Base-by-base conservation (phyloP, 2,797 vertebrate species). In the Serranus cabrilla region DNA sequence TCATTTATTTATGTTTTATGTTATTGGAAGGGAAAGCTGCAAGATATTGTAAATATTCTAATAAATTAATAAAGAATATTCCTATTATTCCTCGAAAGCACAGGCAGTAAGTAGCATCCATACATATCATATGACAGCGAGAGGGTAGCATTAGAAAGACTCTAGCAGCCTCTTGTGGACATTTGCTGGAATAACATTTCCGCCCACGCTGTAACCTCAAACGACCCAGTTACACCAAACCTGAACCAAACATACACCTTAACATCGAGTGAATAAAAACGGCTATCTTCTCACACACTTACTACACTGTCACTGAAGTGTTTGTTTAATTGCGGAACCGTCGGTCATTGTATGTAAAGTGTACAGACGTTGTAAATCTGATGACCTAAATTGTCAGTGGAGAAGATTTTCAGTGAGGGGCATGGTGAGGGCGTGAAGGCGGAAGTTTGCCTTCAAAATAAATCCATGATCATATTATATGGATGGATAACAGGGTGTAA, bases 91-190 rank as follows among this genome's bases (percentile, higher is more conserved):
- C 64, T 67, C 40, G 18, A 55, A 25, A 55, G 54, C 52, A 68
- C 27, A 40, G 8, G 34, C 18, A 20, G 34, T 34, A 34, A 34
- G 17, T 34, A 46, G 11, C 23, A 40, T 23, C 25, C 34, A 8
- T 46, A 13, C 8, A 16, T 18, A 17, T 16, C 14, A 20, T 23
- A 9, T 37, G 10, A 45, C 23, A 12, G 5, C 14, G 18, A 20
- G 25, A 18, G 3, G 13, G 37, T 7, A n/a, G 7, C 6, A 23
- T 40, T 18, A 43, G 7, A 31, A 39, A 39, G 2, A 18, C 2
- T 61, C 5, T 31, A 5, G 37, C 70, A 2, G 61, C 78, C n/a
- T 67, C 85, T 52, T 45, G 82, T 76, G 87, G 82, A 31, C 18
- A 43, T 17, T 4, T 2, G 0, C 0, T 1, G 1, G 11, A 52